Evolutionary conservation across 2,797 vertebrate genomes (phyloP), one percentile per base, ranked within the genome.

Genomic region (Thunnus albacares): DNA sequence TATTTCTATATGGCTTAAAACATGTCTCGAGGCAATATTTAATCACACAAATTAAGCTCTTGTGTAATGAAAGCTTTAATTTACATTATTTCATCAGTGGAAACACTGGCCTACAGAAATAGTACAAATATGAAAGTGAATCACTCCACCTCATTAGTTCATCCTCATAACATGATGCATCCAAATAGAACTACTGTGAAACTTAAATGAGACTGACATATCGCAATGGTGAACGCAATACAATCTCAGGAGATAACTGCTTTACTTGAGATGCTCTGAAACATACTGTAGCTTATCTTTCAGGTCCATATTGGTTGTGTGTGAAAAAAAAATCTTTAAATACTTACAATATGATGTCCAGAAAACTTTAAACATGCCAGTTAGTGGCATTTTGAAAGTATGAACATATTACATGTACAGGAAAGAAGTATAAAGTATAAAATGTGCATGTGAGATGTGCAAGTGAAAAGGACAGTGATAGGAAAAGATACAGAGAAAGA

Each of bases 381-480:
- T 59, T 35, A 75, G 18, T 63, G 35, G 20, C 35, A 24, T 45
- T 78, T 64, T 26, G 1, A 71, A 81, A 43, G 8, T 8, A 24
- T 33, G 22, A 0, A 64, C n/a, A 56, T 12, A 26, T 66, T 49
- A 18, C 5, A 49, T 49, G 45, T 49, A 18, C 17, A 49, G 38
- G 38, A 38, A 38, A 38, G 38, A 11, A n/a, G n/a, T n/a, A n/a
- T 0, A 11, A 38, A 38, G 2, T 38, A 38, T 38, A 38, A 38
- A 13, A 43, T 3, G 41, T 14, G 12, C 41, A 14, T 14, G 12
- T 43, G 12, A 51, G 18, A 51, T 3, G 7, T 47, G 15, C 15
- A 18, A 15, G 6, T 15, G 6, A 15, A 17, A 47, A 47, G 15
- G 38, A 12, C 38, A 41, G 9, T 41, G 12, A 41, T 41, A 11